Base-by-base conservation (phyloP, 2,888 invertebrate species). In the Pristionchus mayeri region DNA sequence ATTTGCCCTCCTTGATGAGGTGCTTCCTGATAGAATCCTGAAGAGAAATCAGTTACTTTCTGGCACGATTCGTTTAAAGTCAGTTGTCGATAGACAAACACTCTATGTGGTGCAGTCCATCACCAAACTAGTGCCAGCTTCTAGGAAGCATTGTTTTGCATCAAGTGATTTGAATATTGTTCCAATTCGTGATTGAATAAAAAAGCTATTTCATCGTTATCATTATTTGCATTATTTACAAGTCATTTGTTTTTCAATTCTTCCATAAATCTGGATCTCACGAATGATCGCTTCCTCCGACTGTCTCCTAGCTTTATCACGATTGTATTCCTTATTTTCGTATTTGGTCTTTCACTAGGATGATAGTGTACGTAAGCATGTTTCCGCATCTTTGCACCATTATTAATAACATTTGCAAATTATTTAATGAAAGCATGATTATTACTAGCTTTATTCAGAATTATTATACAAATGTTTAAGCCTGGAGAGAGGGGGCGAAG, bases 401-500 rank as follows among this genome's bases (percentile, higher is more conserved):
- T n/a, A n/a, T n/a, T 6, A 60, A 27, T 21, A 54, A n/a, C 3
- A 54, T 0, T 54, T 24, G 54, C 18, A 52, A 11, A 7, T n/a
- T 54, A n/a, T 54, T 9, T 24, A 3, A 24, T 24, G 54, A 1
- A 3, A 54, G 24, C n/a, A n/a, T 18, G 24, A 21, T 18, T 18
- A 60, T 60, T 18, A 9, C 7, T 63, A 11, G 67, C 18, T 67
- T 67, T 67, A 67, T 67, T 67, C 21, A 34, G 16, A 27, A 27
- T 60, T 1, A 37, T 67, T 11, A 18, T 16, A 27, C 2, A 1
- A 27, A 16, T 34, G 34, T 7, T 48, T 75, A 75, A 2, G 44
- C 27, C 48, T 75, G 75, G 2, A 75, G 75, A 27, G 89, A 87
- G 37, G 24, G 50, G 75, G 89, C 87, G 85, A 90, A 90, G 37